phyloP scores from a whole-genome alignment of 2,797 vertebrate genomes.

The Salmo trutta region DNA sequence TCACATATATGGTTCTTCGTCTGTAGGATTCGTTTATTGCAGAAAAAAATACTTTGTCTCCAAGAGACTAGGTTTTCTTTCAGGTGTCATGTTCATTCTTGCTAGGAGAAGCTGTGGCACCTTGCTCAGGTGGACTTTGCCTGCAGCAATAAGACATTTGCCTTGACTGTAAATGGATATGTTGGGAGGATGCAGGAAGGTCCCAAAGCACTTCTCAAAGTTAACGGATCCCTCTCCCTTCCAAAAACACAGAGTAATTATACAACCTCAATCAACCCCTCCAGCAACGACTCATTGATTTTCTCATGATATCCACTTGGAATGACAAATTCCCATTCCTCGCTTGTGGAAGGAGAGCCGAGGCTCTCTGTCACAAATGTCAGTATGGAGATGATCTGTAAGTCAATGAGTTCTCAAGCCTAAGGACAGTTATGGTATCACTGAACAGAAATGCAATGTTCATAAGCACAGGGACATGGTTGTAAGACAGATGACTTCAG shows the following conservation, averaged over 20 bases:
- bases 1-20: no score
- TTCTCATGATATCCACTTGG: conserved; percentile 29
- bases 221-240: conserved; percentile 17
- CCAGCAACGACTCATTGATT: conserved; percentile 34
- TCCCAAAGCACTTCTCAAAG: conserved; percentile 10
- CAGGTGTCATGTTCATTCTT: conserved; percentile 47
- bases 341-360: neutral
- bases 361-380: no score
- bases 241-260: conserved; percentile 18
- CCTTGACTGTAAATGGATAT: conserved; percentile 46
- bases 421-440: neutral
- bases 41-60: conserved; percentile 24
- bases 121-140: conserved; percentile 44
- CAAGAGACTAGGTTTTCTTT: conserved; percentile 28
- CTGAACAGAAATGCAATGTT: no score
- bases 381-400: no score
- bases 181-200: neutral
- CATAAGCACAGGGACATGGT: no score
- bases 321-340: conserved; percentile 25
- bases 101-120: conserved; percentile 47
- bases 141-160: conserved; percentile 52
- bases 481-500: no score
- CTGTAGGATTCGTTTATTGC: conserved; percentile 9
- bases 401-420: neutral
- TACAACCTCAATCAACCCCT: conserved; percentile 3